Base-by-base conservation (phyloP, 92 coral and sea anemone species). In the Heliopora coerulea region DNA sequence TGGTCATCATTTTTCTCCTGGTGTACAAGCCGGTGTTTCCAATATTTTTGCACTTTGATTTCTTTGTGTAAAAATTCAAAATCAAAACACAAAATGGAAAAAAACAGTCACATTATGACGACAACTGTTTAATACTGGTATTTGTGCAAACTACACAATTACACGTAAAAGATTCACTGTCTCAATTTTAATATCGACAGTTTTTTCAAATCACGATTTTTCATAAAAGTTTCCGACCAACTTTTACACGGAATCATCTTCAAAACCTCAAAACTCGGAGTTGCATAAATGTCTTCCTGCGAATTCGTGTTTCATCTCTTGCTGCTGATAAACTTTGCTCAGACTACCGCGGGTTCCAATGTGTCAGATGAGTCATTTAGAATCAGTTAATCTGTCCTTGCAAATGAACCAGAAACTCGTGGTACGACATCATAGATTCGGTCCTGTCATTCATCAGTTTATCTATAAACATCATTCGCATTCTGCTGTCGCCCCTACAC, bases 361-460 rank as follows among this genome's bases (percentile, higher is more conserved):
- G 29, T 56, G 33, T 3, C 7, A 23, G 8, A n/a, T n/a, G 61
- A 56, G 23, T 28, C 30, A 3, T 11, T 56, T 31, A 23, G 3
- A 56, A 32, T 70, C 77, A 70, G 72, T 83, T 86, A 66, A 95
- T 79, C 67, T 95, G 99, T 73, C 89, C 79, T 79, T 95, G 99
- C 40, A 95, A 79, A 65, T 95, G 99, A 24, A 90, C 85, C 59
- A 95, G 86, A 52, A 83, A 95, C 56, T 95, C 99, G 79, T 95
- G 89, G 68, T 95, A 95, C 4, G 99, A 95, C 99, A 95, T 95
- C 44, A 95, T 91, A 19, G 99, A 90, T 34, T 95, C 99, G 18
- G 99, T 84, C 59, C 99, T 81, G 79, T 95, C 99, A 63, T 95
- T 96, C 83, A 95, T 85, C 63, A 90, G 59, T 64, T 90, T 84